Evolutionary conservation across 2,113 vertebrate genomes (phyloP).

Genomic region (Madoqua kirkii): DNA sequence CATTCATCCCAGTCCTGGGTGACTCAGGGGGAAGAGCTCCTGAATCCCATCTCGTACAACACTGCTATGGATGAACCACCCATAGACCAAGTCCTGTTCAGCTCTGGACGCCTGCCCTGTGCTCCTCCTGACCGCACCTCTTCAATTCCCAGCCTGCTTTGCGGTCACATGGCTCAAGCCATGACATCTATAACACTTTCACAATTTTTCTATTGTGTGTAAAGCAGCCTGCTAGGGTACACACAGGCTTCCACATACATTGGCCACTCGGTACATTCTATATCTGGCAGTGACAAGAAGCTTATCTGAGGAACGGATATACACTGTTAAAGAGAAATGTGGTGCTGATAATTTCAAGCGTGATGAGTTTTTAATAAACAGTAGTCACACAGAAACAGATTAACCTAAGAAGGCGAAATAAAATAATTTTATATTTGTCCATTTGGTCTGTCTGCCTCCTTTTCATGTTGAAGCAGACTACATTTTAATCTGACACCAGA

Average conservation of each 20-base stretch:
- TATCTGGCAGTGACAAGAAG: not conserved
- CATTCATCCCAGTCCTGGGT: not conserved
- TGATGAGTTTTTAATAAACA: constrained; percentile 9
- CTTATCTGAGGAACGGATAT: not conserved
- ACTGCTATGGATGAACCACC: not conserved
- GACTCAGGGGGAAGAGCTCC: not conserved
- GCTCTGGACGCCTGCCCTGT: not conserved
- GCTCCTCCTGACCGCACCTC: not conserved
- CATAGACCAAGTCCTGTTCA: not conserved
- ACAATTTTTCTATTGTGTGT: not conserved
- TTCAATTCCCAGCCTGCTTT: not conserved
- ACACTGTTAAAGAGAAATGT: constrained; percentile 12
- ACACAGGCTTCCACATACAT: accelerated
- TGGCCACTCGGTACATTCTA: not conserved
- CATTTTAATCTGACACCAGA: not conserved
- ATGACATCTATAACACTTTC: not conserved
- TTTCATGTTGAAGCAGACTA: not conserved
- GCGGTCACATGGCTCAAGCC: not conserved
- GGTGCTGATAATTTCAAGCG: not conserved
- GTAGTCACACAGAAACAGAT: not conserved
- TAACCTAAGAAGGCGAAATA: not conserved
- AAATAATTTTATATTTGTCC: not conserved
- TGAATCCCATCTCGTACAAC: not conserved
- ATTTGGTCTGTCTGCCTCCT: not conserved
- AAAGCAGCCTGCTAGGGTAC: not conserved